Base-by-base conservation (phyloP, 2,113 vertebrate genomes). In the Misgurnus mizolepis region DNA sequence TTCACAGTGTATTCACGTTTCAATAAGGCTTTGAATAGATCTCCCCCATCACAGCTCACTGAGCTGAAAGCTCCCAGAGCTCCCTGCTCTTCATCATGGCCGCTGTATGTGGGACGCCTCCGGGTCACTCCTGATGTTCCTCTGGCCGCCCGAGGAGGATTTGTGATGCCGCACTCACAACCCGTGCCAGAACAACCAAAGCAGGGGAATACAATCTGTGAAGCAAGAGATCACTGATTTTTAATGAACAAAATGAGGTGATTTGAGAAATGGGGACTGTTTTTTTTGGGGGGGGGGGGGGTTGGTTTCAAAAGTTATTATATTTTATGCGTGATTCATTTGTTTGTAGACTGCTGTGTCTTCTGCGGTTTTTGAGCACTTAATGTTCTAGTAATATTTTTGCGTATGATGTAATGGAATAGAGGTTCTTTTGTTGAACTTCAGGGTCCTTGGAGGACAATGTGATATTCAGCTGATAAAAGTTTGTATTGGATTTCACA, bases 41-140 rank as follows among this genome's bases (percentile, higher is more conserved):
- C 86, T 86, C 76, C 85, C 81, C 66, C 86, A 79, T 86, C 85
- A 88, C 69, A 84, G 79, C 71, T 76, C 49, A 41, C 82, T 83
- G 77, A 86, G 85, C 85, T 86, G 74, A 86, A 87, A 84, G 81
- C 83, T 84, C 84, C 88, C 84, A 73, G 56, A 89, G 87, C 82
- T 67, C 82, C 86, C 73, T 81, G 85, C 82, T 88, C 88, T 87
- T 88, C 86, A 87, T 87, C 88, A 87, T 82, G 84, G 85, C 82
- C 12, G 15, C 82, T 80, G 81, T 86, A 90, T 88, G 84, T 86
- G 80, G 86, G 85, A 87, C 86, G 85, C 82, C 85, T 87, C 6
- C 76, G 87, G 89, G 88, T 92, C 89, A 90, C 82, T 84, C 89
- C 85, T 82, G 84, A 88, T 89, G 87, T 86, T 87, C 82, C 69